Base-by-base conservation (phyloP, 2,888 invertebrate species). In the Drosophila nigricruria region DNA sequence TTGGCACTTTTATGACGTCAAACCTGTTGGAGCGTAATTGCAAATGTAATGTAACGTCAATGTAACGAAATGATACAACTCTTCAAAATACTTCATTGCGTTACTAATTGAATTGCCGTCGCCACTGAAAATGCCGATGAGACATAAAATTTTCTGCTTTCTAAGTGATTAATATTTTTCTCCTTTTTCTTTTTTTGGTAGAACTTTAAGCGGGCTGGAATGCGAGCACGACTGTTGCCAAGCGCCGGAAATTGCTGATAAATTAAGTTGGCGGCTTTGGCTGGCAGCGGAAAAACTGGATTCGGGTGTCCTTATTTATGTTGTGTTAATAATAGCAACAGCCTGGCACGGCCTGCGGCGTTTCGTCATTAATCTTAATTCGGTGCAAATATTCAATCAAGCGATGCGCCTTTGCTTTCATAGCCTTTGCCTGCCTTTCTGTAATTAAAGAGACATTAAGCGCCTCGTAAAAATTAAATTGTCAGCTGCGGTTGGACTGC, bases 391-490 rank as follows among this genome's bases (percentile, higher is more conserved):
- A 78, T 84, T 86, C 81, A 83, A 87, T 88, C 81, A 81, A 83
- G 61, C 76, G 66, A 56, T 40, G 52, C 59, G 45, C 61, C 68
- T 25, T 25, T 23, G 20, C 32, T 3, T 12, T 8, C 20, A 6
- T 18, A 2, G 30, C 49, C 30, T 14, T 30, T 42, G 60, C 59
- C 59, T 56, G 59, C 60, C 27, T 47, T 62, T 61, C 60, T 47
- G 72, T 82, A 84, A 84, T 84, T 88, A 84, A 84, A 79, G 73
- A 36, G 70, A 70, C 88, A 84, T 88, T 84, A 86, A 76, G 73
- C 38, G 76, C 71, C 68, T 86, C 89, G 84, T 84, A 78, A 86
- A 88, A 88, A 81, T 88, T 78, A 81, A 89, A 89, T 78, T 88
- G 83, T 52, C 86, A 69, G 62, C 61, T 70, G 60, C 25, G 62